Evolutionary conservation across 2,113 vertebrate species (phyloP), one percentile per base, ranked within the genome.

Genomic region (Terrapene triunguis): DNA sequence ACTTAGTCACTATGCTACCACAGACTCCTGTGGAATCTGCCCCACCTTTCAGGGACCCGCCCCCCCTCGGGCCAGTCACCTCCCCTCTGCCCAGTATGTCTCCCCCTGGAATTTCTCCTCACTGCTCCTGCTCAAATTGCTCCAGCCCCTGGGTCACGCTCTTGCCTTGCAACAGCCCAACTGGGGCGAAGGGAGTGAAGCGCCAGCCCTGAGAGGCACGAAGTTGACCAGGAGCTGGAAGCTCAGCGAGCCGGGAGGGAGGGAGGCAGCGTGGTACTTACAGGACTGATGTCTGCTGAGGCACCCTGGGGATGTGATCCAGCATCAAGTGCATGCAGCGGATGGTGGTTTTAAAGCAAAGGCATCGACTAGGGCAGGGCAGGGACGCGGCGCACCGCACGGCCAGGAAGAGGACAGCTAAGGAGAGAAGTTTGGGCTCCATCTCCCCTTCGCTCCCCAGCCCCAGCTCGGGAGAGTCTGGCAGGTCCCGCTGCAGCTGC

Each of bases 201-300:
- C 54, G 54, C 12, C 32, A 35, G 32, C 11, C 27, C 59, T 5
- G 59, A 35, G 59, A 6, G 59, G 29, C 9, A 35, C 29, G 32
- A 29, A 6, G 27, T 16, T 16, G 59, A 65, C 25, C 59, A 38
- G 65, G 8, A 32, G 47, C 78, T 48, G 10, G 27, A 4, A 32
- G 44, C 47, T 19, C 27, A 2, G 76, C 2, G 13, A 79, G 47
- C 51, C 51, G 1, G 21, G 47, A 10, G 35, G 21, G 47, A 10
- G 35, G 44, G 47, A 27, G 13, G 69, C 19, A 17, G 29, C 6
- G 62, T 5, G 35, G 17, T 79, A 94, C 93, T 94, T 69, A 95
- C 91, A 95, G 65, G 62, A 89, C 78, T n/a, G 92, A 65, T 62
- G 65, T 89, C 88, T 84, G 94, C 69, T 48, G 59, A 32, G 82